A percentile compares a stretch with the other conserved stretches of the same genome.
Evolutionary conservation across 2,113 vertebrate genomes (phyloP).

Genomic region (Tachysurus fulvidraco): DNA sequence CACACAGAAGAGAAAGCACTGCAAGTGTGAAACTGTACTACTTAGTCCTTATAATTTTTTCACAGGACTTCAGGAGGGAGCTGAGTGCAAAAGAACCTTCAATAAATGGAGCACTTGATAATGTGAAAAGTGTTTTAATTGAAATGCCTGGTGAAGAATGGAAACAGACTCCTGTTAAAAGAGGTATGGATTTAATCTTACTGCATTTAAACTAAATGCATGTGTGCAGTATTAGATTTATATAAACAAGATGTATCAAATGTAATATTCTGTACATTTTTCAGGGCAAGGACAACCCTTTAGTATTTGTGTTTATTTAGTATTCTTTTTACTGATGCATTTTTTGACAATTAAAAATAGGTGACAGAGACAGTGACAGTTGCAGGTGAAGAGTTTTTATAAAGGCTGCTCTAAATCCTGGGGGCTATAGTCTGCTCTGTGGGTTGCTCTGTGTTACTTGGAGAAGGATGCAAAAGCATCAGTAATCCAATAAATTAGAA

Average conservation of each 20-base stretch:
- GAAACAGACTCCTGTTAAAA: constrained; percentile 60
- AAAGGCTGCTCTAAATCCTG: not conserved
- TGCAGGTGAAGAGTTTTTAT: too few species aligned
- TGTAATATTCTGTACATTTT: too few species aligned
- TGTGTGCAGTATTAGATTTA: not conserved
- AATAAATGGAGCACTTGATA: constrained; percentile 66
- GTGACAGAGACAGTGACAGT: too few species aligned
- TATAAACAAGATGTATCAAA: not conserved
- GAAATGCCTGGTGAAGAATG: constrained; percentile 65
- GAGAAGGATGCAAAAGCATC: not conserved
- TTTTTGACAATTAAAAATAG: too few species aligned
- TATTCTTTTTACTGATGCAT: too few species aligned
- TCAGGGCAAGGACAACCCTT: too few species aligned
- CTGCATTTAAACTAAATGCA: not conserved
- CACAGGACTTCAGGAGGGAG: constrained; percentile 69
- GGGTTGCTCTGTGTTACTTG: not conserved
- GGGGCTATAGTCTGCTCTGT: too few species aligned
- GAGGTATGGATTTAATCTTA: constrained; percentile 58
- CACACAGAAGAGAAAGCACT: not conserved
- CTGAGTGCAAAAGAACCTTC: constrained; percentile 68
- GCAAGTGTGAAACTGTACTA: not conserved
- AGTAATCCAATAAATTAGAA: too few species aligned
- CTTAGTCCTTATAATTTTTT: not conserved
- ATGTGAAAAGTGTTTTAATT: constrained; percentile 66
- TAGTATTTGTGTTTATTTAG: too few species aligned